Evolutionary conservation across 2,113 vertebrate genomes (phyloP), one percentile per base, ranked within the genome.

Genomic region (Condylura cristata): DNA sequence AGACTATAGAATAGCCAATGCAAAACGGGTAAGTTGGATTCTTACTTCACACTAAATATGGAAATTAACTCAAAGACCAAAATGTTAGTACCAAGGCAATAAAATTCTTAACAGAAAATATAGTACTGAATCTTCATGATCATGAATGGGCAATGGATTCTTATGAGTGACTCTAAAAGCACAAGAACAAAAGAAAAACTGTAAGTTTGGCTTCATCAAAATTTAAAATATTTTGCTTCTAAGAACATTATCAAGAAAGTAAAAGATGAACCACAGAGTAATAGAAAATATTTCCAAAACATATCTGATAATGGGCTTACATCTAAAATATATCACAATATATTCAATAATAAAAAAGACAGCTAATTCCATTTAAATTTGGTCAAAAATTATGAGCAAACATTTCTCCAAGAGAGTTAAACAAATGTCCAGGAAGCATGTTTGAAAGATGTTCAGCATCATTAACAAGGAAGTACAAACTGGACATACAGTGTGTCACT

Each of bases 301-400:
- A 34, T 41, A 66, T 41, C 16, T 78, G 9, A 11, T 53, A 17
- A 53, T 39, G 3, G 44, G 32, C 17, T 83, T 81, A 3, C 60
- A 86, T 18, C 48, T 89, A 86, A 94, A 91, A 82, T 68, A 68
- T 9, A 56, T 87, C 26, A 93, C 91, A 76, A 70, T n/a, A 68
- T 0, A 51, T 8, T 74, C 37, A 60, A 56, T 74, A 68, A 68
- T 37, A 34, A 51, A 92, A 82, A 61, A n/a, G 28, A 3, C 1
- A 79, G 44, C 63, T 26, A 75, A 80, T 3, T 37, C 39, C 56
- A 83, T 58, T 87, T 75, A 28, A n/a, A 81, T 88, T 81, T 84
- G 37, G 46, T 41, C n/a, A 68, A 82, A 92, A 90, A 65, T 65
- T 44, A 11, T 70, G 11, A 90, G 84, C 26, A 87, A 79, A 85